These are phyloP conservation scores for Ceratothoa steindachneri DNA, from an alignment of 2,888 invertebrate species.

Conservation along the genomic window DNA sequence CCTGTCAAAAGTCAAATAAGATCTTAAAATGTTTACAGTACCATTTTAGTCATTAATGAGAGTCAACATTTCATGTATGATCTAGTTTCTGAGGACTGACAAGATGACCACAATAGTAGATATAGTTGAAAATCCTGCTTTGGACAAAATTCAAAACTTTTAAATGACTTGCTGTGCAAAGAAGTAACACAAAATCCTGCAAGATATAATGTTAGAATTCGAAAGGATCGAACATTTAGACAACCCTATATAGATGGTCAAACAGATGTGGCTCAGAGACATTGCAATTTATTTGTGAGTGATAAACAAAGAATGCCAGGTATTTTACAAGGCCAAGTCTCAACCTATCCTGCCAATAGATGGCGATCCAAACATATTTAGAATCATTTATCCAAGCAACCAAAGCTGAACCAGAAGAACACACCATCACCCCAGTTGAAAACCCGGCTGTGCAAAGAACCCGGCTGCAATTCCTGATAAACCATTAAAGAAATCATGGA, in stretches of 20 bases:
- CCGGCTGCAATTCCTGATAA: neutral
- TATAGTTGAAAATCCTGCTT: neutral
- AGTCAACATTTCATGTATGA: no score
- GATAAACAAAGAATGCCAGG: conserved; percentile 67
- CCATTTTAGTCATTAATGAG: no score
- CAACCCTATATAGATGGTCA: conserved; percentile 45
- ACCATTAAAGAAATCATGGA: conserved; percentile 19
- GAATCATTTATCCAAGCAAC: conserved; percentile 41
- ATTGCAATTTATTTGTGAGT: conserved; percentile 39
- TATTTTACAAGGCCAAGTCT: conserved; percentile 79
- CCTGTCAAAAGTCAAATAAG: no score
- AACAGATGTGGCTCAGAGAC: conserved; percentile 41
- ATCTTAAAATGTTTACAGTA: no score
- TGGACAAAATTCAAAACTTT: conserved; percentile 12
- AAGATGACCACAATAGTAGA: neutral
- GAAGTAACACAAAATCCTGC: conserved; percentile 40
- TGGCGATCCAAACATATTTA: conserved; percentile 60
- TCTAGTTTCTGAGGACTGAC: no score
- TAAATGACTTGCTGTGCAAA: conserved; percentile 36
- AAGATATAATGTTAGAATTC: conserved; percentile 32
- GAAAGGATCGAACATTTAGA: conserved; percentile 35
- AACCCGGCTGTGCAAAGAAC: conserved; percentile 31
- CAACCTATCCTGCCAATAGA: conserved; percentile 79
- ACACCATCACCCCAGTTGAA: conserved; percentile 41
- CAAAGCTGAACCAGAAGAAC: conserved; percentile 36